Evolutionary conservation across 2,888 invertebrate genomes (phyloP), one percentile per base, ranked within the genome.

Genomic region (Sarcophaga caerulescens): DNA sequence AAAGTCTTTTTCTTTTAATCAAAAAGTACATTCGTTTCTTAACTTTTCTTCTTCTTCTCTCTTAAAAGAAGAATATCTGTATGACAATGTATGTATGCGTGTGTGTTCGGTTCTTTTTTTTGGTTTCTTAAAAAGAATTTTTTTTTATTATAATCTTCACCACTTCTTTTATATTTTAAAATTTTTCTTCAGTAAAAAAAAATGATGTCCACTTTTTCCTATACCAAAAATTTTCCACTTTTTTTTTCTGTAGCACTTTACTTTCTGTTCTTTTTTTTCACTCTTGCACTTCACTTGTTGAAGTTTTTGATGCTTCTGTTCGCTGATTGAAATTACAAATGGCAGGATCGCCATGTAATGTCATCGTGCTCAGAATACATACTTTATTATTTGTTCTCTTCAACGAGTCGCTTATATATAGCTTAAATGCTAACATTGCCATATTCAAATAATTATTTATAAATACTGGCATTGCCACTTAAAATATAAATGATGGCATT

Each of bases 1-100:
- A 59, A 44, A 59, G 19, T 45, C 12, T 65, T 79, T 75, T 65
- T 59, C 69, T 70, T 79, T 25, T 75, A 65, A 23, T 74, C 69
- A 78, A 84, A 79, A 79, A 52, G 62, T 68, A 70, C 79, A 79
- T 75, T 84, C 79, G 21, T 70, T 84, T 74, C 21, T 57, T 45
- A 73, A 52, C 78, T 21, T 78, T 71, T 57, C 52, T 47, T 57
- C 70, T 59, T n/a, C 25, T 69, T 78, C 73, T 59, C 73, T 74
- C 73, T 69, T 17, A 1, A 47, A 10, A 3, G 3, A 12, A 47
- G 10, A 47, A 47, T 47, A 47, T 47, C 4, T 25, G 6, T 45
- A 2, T 25, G 23, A 3, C 23, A 25, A 62, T 63, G 19, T 17
- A 3, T 65, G 21, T 23, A 3, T 65, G 21, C n/a, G 60, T 83